phyloP scores from a whole-genome alignment of 2,797 vertebrate genomes.

The Ptychobarbus kaznakovi region DNA sequence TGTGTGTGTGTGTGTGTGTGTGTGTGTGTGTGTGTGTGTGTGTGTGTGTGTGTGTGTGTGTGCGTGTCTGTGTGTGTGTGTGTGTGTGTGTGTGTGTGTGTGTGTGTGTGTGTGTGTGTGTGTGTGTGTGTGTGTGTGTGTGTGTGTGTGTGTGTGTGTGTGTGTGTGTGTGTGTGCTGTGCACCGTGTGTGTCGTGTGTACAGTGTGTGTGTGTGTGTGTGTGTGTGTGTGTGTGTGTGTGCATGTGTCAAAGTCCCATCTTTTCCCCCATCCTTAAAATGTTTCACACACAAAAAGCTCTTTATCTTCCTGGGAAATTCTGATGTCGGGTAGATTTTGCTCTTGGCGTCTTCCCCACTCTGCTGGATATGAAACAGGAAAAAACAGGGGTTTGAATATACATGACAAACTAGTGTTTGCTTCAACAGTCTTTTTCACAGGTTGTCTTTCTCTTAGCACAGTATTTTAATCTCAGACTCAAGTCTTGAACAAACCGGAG shows the following conservation, averaged over 20 bases:
- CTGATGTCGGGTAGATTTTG: constrained; percentile 46
- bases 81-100: no score
- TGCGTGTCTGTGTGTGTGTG: no score
- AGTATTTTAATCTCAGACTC: constrained; percentile 15
- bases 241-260: not conserved
- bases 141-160: constrained; percentile 10
- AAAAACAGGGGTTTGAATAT: constrained; percentile 30
- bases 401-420: constrained; percentile 29
- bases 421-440: constrained; percentile 34
- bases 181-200: no score
- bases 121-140: not conserved
- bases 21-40: constrained; percentile 13
- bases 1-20: not conserved
- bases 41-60: constrained; percentile 1
- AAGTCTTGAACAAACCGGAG: not conserved
- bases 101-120: not conserved
- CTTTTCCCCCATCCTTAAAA: constrained; percentile 22
- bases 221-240: no score
- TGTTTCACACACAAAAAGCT: constrained; percentile 47
- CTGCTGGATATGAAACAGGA: constrained; percentile 47
- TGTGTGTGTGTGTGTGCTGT: constrained; percentile 17
- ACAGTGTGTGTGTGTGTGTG: not conserved
- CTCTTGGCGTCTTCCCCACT: constrained; percentile 28
- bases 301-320: constrained; percentile 51
- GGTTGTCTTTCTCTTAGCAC: not conserved